Conservation (phyloP, 2,113 vertebrate genomes). For the Myiozetetes cayanensis region DNA sequence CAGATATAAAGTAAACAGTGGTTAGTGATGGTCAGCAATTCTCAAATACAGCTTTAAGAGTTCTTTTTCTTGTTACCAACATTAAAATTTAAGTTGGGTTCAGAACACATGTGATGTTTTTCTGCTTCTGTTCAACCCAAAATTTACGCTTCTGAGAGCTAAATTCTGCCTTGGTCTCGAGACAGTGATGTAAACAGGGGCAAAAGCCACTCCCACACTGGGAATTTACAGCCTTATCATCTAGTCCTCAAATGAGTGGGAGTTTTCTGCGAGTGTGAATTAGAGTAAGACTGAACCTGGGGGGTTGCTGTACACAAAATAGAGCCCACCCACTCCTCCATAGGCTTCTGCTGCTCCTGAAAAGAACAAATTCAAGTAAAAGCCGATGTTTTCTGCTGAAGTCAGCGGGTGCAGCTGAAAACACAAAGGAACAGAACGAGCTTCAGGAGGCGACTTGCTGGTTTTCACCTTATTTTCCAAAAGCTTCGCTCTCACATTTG, state of each 20-base stretch:
- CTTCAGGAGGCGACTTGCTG: background rate
- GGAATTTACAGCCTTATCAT: background rate
- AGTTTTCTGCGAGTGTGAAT: accelerated
- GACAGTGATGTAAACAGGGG: accelerated
- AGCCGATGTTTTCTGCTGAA: background rate
- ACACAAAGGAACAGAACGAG: background rate
- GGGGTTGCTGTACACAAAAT: accelerated
- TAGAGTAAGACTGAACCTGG: background rate
- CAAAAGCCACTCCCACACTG: background rate
- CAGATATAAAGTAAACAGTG: background rate
- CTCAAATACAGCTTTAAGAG: background rate
- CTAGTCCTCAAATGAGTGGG: background rate
- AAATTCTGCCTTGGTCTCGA: background rate
- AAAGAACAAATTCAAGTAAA: background rate
- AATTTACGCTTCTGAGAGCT: background rate
- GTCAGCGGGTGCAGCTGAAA: accelerated
- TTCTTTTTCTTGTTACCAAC: background rate
- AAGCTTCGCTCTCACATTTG: background rate
- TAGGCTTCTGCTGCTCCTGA: background rate
- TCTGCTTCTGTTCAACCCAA: background rate
- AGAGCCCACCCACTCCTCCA: background rate
- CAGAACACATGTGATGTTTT: background rate
- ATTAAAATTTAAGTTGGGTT: background rate
- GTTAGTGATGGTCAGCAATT: background rate
- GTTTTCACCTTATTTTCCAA: background rate